Evolutionary conservation across 2,113 vertebrate species (phyloP), one percentile per base, ranked within the genome.

Genomic region (Gobiocypris rarus): DNA sequence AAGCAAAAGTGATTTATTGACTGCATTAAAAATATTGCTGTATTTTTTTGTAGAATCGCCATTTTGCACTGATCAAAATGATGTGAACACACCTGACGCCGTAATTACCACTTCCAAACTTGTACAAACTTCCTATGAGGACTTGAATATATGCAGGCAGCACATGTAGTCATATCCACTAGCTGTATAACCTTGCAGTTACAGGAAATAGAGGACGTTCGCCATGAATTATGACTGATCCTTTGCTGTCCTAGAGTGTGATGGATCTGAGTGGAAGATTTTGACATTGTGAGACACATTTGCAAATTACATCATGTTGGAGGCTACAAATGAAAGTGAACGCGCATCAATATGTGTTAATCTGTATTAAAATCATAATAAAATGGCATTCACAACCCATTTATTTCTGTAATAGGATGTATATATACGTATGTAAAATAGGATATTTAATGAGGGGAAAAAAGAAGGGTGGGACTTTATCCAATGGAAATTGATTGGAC

Each of bases 131-230:
- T 67, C 15, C 63, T 17, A 19, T 31, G 17, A 67, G 63, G 38
- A 43, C 5, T 43, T n/a, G n/a, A 71, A 24, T 45, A 34, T n/a
- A n/a, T n/a, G n/a, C 34, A 34, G 34, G 10, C 38, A 7, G 9
- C 9, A 19, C 15, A 38, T 34, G 24, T 3, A 69, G 13, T 11
- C 56, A 43, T 38, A 38, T 61, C 38, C 14, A 61, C 38, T 43
- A 4, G 75, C 34, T 78, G 41, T 24, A 45, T 61, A 61, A 78
- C 56, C 76, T 78, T 78, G 75, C 54, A 59, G 31, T 61, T 78
- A 78, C 38, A 11, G 38, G n/a, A 78, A 45, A 9, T 5, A 6
- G 56, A 78, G 56, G 56, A 78, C n/a, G 7, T 38, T 43, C 13
- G 0, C n/a, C n/a, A 19, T 45, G n/a, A 61, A 61, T 28, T 17